phyloP scores from a whole-genome alignment of 1,140 invertebrate genomes.

The Episyrphus balteatus region DNA sequence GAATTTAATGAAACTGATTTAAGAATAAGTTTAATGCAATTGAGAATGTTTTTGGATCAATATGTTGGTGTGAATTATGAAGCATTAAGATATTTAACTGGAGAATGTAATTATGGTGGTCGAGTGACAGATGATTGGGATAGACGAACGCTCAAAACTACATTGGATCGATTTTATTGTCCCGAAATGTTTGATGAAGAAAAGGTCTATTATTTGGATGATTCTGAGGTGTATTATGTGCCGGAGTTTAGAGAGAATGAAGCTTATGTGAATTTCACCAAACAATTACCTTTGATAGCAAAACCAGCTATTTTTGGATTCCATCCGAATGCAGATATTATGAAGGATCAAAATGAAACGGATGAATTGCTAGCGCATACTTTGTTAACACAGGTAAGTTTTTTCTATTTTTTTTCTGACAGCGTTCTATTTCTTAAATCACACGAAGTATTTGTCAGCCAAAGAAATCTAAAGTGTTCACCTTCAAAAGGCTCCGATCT shows the following conservation, averaged over 20 bases:
- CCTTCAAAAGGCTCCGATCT: too few species aligned
- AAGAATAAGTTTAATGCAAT: slow-evolving; percentile 73
- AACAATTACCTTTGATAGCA: slow-evolving; percentile 64
- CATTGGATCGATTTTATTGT: slow-evolving; percentile 73
- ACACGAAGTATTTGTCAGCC: too few species aligned
- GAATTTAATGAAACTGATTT: slow-evolving; percentile 95
- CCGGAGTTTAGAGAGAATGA: slow-evolving; percentile 65
- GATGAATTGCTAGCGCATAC: slow-evolving; percentile 66
- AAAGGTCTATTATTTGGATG: slow-evolving; percentile 48
- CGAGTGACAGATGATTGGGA: slow-evolving; percentile 94
- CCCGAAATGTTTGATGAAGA: slow-evolving; percentile 40
- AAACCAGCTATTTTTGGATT: slow-evolving; percentile 84
- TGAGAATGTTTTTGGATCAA: slow-evolving; percentile 82
- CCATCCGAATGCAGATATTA: slow-evolving; percentile 88
- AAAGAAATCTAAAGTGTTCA: too few species aligned
- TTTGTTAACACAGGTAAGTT: slow-evolving; percentile 61
- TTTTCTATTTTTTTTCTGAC: neutral
- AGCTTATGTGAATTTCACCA: slow-evolving; percentile 65
- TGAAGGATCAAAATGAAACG: slow-evolving; percentile 85
- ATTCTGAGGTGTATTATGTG: slow-evolving; percentile 59
- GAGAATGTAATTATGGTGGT: slow-evolving; percentile 95
- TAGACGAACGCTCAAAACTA: slow-evolving; percentile 71
- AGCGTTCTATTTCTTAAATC: neutral
- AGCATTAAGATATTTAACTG: slow-evolving; percentile 79
- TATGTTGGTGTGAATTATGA: slow-evolving; percentile 80